A percentile compares a stretch with the other conserved stretches of the same genome.
Conservation (phyloP, 2,113 vertebrate genomes). For the Brachionichthys hirsutus region DNA sequence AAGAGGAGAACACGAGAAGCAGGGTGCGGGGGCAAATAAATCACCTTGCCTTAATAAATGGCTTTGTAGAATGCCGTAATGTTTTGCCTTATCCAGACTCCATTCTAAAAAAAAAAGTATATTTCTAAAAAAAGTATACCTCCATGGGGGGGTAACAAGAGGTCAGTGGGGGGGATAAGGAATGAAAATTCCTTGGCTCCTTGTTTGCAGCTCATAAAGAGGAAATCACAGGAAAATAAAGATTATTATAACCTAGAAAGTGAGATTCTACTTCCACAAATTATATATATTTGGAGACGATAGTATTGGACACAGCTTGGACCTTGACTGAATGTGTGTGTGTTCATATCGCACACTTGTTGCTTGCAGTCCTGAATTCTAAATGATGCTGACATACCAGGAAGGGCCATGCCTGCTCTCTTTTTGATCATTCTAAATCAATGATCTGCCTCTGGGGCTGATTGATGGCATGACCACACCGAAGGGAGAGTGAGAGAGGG, state of each 20-base stretch:
- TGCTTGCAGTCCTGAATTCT: slow-evolving; percentile 28
- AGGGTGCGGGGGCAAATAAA: slow-evolving; percentile 11
- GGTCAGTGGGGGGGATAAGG: slow-evolving; percentile 10
- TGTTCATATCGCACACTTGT: slow-evolving; percentile 33
- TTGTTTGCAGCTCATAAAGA: too few species aligned
- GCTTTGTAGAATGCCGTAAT: slow-evolving; percentile 21
- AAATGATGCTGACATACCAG: slow-evolving; percentile 4
- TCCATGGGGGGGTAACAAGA: slow-evolving; percentile 13
- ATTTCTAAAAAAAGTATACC: too few species aligned
- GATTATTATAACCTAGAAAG: too few species aligned
- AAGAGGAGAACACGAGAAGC: neutral
- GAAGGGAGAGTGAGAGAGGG: neutral
- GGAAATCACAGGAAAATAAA: slow-evolving; percentile 3
- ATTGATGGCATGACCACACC: neutral
- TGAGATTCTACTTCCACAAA: too few species aligned
- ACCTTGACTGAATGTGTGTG: neutral
- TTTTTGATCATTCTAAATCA: slow-evolving; percentile 36
- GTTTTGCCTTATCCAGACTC: slow-evolving; percentile 19
- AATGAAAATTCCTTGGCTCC: slow-evolving; percentile 11
- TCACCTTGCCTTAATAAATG: slow-evolving; percentile 32
- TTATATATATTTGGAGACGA: too few species aligned
- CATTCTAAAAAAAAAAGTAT: slow-evolving; percentile 25
- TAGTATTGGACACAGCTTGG: neutral
- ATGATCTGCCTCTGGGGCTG: slow-evolving; percentile 9
- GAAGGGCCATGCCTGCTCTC: slow-evolving; percentile 13